Evolutionary conservation across 1,140 invertebrate species (phyloP), one percentile per base, ranked within the genome.

Genomic region (Tetramorium parvispinum): DNA sequence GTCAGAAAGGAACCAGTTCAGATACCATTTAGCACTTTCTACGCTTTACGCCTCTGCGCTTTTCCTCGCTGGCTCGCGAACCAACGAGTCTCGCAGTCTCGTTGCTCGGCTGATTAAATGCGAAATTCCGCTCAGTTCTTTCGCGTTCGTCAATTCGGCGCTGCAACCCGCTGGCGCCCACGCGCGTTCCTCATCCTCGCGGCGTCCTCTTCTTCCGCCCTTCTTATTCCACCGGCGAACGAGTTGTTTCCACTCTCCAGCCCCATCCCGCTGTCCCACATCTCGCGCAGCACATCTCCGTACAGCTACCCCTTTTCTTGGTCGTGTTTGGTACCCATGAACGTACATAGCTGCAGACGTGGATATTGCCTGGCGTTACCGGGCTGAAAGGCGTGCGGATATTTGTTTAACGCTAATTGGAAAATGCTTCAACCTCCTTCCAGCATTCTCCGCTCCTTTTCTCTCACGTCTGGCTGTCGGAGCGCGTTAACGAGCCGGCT

Each of bases 341-440:
- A 46, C 43, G 32, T 68, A 78, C 61, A 81, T 83, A 70, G 68
- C 81, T 87, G 40, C 79, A 83, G 40, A 82, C 81, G 86, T 65
- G 81, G 89, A 92, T 92, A 92, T 93, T 92, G 90, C 90, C 85
- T 90, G 51, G 86, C 88, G 79, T 88, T 91, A 77, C 68, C 49
- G 61, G 65, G 73, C 46, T 63, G 77, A 86, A 90, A 90, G 65
- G 66, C 79, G 65, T 83, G 83, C 85, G 85, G 83, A 91, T 92
- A 92, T 92, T 93, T 92, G 91, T 92, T 92, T 91, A 91, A 93
- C 87, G 91, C 88, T 93, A 93, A 93, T 93, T 93, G 91, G 91
- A 92, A 92, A 92, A 92, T 90, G 90, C 91, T 88, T 92, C 86
- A 76, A 75, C 78, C 79, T 90, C 79, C 81, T 68, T 55, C 57